phyloP scores from a whole-genome alignment of 2,797 vertebrate species.

The Tauraco hartlaubi region DNA sequence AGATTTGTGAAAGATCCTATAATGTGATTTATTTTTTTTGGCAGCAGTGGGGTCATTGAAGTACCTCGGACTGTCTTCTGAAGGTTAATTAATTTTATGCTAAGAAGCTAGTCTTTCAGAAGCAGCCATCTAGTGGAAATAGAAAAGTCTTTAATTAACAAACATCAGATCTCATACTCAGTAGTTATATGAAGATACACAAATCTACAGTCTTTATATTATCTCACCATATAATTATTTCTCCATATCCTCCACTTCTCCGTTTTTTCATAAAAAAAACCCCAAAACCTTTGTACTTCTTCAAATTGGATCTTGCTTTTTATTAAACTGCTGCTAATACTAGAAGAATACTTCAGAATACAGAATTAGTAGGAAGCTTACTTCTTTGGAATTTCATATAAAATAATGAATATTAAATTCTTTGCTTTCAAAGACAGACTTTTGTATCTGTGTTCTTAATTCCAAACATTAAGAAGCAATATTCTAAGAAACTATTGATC shows the following conservation, averaged over 20 bases:
- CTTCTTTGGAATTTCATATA: neutral
- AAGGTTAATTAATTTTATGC: constrained; percentile 71
- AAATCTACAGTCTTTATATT: constrained; percentile 24
- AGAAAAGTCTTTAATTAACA: constrained; percentile 52
- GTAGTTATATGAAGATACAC: constrained; percentile 4
- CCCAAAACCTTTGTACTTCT: neutral
- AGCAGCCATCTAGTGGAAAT: constrained; percentile 45
- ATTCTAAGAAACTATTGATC: neutral
- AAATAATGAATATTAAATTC: neutral
- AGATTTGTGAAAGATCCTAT: constrained; percentile 13
- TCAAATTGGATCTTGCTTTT: constrained; percentile 11
- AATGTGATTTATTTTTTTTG: neutral
- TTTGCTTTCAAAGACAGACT: neutral
- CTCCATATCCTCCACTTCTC: neutral
- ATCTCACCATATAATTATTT: constrained; percentile 37
- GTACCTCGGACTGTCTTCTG: neutral
- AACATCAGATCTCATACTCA: constrained; percentile 4
- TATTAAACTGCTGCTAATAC: neutral
- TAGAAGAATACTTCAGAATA: neutral
- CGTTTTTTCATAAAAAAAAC: neutral
- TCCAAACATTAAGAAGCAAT: neutral
- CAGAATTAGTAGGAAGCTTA: neutral
- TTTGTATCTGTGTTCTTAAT: neutral
- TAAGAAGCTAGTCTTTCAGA: constrained; percentile 40
- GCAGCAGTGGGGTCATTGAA: neutral